Base-by-base conservation (phyloP, 1,140 invertebrate genomes). In the Drosophila varians region DNA sequence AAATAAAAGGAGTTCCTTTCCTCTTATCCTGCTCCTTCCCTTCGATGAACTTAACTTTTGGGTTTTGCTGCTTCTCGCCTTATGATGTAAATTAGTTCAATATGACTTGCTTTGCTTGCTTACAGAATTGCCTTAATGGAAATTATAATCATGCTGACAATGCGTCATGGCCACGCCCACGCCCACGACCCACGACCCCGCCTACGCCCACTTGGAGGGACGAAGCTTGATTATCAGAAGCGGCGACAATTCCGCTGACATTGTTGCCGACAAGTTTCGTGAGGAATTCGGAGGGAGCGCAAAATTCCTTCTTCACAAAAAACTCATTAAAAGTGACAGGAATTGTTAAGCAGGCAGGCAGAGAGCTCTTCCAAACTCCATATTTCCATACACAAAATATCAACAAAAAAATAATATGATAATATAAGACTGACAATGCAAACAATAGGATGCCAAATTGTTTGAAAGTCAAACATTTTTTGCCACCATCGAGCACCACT, bases 141-240 rank as follows among this genome's bases (percentile, higher is more conserved):
- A 80, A 80, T 80, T 75, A 72, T 79, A 79, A 75, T 80, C 77
- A 80, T 75, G 55, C 48, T 78, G 70, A 65, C 55, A 52, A 64
- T 74, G 70, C 72, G 70, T 51, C 58, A 54, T 38, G 21, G 45
- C 34, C 69, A 64, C 46, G 69, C 51, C 56, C 64, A 8, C 19
- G 43, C n/a, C 16, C 12, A 18, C 9, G n/a, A n/a, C 38, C 42
- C 26, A 36, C 38, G 12, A 28, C 31, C 26, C 18, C 26, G 28
- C 28, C 31, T 56, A 49, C 46, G 57, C 51, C 25, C 25, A 4
- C 38, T 36, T 16, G 31, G 21, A 5, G 54, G 49, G 54, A 25
- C 38, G 38, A 45, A 28, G 72, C 51, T 77, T 65, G 77, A 80
- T 80, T 79, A 79, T 75, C 65, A 70, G 42, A 69, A 40, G 55